These are phyloP conservation scores for Hepsetus odoe DNA, from an alignment of 2,113 vertebrate genomes.

Conservation along the genomic window DNA sequence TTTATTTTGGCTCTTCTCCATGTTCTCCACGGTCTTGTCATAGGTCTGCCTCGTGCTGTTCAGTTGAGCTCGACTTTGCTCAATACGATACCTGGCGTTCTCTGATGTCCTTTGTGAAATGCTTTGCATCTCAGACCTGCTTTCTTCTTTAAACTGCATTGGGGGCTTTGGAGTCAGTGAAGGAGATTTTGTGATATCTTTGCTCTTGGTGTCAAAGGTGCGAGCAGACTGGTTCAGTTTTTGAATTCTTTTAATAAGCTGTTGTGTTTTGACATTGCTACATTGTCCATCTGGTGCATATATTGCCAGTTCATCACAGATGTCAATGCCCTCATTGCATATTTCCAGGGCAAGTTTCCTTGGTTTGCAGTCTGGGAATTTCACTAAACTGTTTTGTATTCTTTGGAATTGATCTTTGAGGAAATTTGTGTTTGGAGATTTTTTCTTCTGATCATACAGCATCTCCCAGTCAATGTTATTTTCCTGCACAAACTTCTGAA, in stretches of 20 bases:
- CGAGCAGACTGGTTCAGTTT: neutral
- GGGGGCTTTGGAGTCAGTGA: too few relatives aligned
- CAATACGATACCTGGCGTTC: slow-evolving; percentile 40
- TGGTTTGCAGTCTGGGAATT: slow-evolving; percentile 21
- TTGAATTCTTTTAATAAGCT: neutral
- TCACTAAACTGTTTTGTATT: neutral
- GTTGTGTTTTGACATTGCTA: neutral
- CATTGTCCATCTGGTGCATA: slow-evolving; percentile 10
- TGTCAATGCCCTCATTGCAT: slow-evolving; percentile 3
- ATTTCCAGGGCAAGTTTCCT: slow-evolving; percentile 5
- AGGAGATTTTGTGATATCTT: neutral
- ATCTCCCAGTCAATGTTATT: slow-evolving; percentile 24
- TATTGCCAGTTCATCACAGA: slow-evolving; percentile 37
- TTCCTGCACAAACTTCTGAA: neutral
- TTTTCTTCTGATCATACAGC: slow-evolving; percentile 32
- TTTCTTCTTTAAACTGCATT: too few relatives aligned
- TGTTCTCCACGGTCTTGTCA: too few relatives aligned
- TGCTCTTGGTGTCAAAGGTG: slow-evolving; percentile 48
- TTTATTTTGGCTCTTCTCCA: slow-evolving; percentile 58
- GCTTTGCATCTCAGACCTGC: slow-evolving; percentile 16
- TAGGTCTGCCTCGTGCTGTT: slow-evolving; percentile 45
- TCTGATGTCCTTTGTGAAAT: slow-evolving; percentile 25
- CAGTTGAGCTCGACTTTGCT: slow-evolving; percentile 48
- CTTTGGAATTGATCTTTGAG: neutral
- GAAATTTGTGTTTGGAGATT: neutral